Percentiles rank a stretch among this genome's conserved stretches.
Conservation (phyloP, 2,888 invertebrate species). For the Prosopocoilus inquinatus region DNA sequence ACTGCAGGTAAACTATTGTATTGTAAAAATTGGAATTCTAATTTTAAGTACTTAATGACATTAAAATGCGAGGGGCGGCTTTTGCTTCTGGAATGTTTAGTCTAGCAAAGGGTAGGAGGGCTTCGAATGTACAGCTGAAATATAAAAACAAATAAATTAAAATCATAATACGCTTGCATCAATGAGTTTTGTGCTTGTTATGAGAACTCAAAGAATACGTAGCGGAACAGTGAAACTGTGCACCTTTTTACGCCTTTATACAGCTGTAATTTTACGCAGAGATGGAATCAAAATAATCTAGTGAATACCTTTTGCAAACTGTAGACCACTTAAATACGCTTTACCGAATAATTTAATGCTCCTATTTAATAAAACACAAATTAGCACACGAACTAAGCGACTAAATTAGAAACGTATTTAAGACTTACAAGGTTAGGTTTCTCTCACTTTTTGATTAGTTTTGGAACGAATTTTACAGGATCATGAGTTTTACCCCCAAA, state of each 20-base stretch:
- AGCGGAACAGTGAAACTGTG: conserved; percentile 12
- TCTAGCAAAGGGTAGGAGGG: conserved; percentile 41
- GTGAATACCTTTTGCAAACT: too few species aligned
- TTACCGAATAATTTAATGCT: too few species aligned
- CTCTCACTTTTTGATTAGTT: too few species aligned
- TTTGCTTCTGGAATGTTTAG: conserved; percentile 14
- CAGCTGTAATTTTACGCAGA: too few species aligned
- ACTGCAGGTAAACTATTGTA: not conserved
- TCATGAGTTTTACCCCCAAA: too few species aligned
- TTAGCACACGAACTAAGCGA: too few species aligned
- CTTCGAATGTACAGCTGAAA: conserved; percentile 46
- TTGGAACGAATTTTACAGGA: too few species aligned
- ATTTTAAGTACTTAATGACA: not conserved
- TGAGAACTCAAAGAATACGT: conserved; percentile 1
- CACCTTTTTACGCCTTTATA: not conserved
- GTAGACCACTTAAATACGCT: too few species aligned
- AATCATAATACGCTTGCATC: conserved; percentile 20
- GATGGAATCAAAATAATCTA: too few species aligned
- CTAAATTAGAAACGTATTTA: too few species aligned
- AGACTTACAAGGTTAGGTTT: too few species aligned
- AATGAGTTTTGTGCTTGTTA: conserved; percentile 8
- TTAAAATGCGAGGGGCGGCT: not conserved
- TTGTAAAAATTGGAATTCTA: not conserved
- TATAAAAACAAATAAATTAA: conserved; percentile 39
- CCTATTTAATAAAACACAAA: too few species aligned